Evolutionary conservation across 2,797 vertebrate genomes (phyloP).

Genomic region (Lemur catta): DNA sequence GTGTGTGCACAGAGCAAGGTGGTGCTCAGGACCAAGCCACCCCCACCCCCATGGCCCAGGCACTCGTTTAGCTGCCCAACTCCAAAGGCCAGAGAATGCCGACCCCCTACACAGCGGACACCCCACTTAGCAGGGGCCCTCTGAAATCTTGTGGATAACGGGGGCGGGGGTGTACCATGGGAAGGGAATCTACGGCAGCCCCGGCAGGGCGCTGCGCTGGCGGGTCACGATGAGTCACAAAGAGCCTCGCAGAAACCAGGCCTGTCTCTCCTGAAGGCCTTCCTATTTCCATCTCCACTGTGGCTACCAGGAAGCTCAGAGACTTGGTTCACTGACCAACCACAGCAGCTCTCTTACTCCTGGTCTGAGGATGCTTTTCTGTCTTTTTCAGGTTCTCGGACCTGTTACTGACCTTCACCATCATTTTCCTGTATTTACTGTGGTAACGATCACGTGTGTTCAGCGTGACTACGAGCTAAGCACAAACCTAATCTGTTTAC

Average conservation of each 20-base stretch:
- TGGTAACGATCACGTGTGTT: accelerated
- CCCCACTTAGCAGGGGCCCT: accelerated
- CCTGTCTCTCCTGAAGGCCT: background rate
- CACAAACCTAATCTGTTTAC: accelerated
- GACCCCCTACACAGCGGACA: background rate
- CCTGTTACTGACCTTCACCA: accelerated
- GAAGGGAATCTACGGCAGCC: accelerated
- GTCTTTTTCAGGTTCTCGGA: background rate
- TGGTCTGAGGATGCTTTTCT: accelerated
- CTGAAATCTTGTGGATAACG: background rate
- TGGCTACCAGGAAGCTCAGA: background rate
- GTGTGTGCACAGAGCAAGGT: background rate
- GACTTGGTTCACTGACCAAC: accelerated
- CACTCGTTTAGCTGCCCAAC: accelerated
- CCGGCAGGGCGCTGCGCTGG: accelerated
- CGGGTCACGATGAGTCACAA: accelerated
- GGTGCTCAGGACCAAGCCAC: background rate
- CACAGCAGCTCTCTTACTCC: accelerated
- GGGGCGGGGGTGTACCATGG: accelerated
- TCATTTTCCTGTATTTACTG: accelerated
- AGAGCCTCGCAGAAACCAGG: accelerated
- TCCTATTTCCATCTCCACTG: background rate
- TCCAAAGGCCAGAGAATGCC: background rate
- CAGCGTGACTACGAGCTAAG: accelerated
- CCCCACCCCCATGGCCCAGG: accelerated